phyloP scores from a whole-genome alignment of 2,113 vertebrate genomes.

The Oplegnathus fasciatus region DNA sequence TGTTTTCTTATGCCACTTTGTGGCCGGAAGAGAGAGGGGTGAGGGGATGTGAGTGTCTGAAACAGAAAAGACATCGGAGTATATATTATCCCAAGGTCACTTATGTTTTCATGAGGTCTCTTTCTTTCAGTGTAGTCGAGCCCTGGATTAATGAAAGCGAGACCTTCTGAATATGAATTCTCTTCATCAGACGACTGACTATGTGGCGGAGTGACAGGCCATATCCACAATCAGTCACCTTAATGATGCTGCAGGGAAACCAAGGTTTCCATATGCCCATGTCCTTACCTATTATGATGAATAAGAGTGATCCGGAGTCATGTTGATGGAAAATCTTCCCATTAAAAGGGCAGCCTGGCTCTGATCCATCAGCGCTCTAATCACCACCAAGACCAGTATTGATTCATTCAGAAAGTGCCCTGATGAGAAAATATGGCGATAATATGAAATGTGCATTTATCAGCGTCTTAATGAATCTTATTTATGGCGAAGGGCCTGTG shows the following conservation, averaged over 20 bases:
- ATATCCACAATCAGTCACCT: constrained; percentile 72
- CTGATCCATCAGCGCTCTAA: constrained; percentile 83
- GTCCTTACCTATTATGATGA: constrained; percentile 81
- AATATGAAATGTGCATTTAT: constrained; percentile 80
- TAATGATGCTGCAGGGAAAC: constrained; percentile 73
- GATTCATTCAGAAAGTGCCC: constrained; percentile 84
- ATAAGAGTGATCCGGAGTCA: constrained; percentile 78
- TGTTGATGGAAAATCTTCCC: constrained; percentile 82
- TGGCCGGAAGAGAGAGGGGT: constrained; percentile 13
- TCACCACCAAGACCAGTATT: constrained; percentile 81
- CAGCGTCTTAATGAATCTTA: constrained; percentile 81
- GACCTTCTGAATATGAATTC: constrained; percentile 74
- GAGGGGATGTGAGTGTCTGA: constrained; percentile 20
- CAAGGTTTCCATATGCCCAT: constrained; percentile 76
- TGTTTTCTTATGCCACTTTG: constrained; percentile 66
- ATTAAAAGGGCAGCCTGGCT: constrained; percentile 80
- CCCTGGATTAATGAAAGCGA: constrained; percentile 73
- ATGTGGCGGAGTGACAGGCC: constrained; percentile 72
- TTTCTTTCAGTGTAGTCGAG: constrained; percentile 70
- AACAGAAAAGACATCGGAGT: constrained; percentile 45
- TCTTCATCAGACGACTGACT: constrained; percentile 68
- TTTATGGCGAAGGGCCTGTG: constrained; percentile 75
- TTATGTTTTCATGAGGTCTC: constrained; percentile 74
- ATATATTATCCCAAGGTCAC: constrained; percentile 76
- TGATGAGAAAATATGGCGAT: constrained; percentile 76